These are phyloP conservation scores for Stramonita haemastoma DNA, from an alignment of 2,888 invertebrate genomes.

Conservation along the genomic window DNA sequence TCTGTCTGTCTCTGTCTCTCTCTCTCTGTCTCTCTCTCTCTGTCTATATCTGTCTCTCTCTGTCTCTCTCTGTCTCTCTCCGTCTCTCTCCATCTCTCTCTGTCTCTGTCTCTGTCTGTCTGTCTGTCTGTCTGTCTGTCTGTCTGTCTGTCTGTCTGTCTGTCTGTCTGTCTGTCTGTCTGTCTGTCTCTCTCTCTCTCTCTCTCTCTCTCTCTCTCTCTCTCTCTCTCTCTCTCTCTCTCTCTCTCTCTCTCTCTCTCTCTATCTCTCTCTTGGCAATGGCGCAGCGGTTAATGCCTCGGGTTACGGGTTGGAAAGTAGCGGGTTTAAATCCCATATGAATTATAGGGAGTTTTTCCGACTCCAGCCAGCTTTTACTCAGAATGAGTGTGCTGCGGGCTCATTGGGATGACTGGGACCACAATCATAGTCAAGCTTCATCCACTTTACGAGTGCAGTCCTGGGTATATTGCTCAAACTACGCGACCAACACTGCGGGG, in stretches of 20 bases:
- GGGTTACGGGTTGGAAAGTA: no score
- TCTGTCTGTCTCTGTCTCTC: neutral
- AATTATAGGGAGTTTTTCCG: no score
- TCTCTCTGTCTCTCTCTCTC: neutral
- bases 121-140: neutral
- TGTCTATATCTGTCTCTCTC: neutral
- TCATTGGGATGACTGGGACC: no score
- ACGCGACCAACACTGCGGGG: no score
- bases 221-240: neutral
- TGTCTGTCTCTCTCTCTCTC: neutral
- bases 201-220: neutral
- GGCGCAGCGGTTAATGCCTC: no score
- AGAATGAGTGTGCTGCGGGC: no score
- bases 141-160: neutral
- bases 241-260: neutral
- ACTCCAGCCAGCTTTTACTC: no score
- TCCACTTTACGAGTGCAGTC: no score
- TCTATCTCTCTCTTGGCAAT: neutral
- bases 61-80: neutral
- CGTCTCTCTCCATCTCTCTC: neutral
- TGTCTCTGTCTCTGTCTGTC: neutral
- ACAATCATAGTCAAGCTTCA: no score
- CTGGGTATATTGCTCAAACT: no score
- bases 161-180: neutral
- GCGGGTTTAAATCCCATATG: no score